These are phyloP conservation scores for Epinephelus lanceolatus DNA, from an alignment of 2,113 vertebrate species.

Conservation along the genomic window DNA sequence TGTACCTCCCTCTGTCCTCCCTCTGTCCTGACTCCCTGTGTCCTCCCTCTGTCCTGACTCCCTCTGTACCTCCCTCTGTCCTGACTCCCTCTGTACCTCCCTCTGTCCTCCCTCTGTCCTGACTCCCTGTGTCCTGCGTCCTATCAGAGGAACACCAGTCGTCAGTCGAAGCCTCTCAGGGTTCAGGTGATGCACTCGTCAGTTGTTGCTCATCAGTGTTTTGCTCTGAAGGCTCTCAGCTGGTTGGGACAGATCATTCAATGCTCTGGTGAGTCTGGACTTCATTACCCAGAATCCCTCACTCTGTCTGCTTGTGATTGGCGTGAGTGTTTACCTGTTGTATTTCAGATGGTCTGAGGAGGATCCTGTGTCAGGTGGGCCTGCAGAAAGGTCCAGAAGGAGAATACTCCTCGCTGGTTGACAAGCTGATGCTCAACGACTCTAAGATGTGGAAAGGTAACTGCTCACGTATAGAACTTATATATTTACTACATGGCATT, in stretches of 20 bases:
- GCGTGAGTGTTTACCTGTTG: slow-evolving; percentile 9
- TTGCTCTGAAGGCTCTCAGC: slow-evolving; percentile 92
- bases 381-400: slow-evolving; percentile 91
- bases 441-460: slow-evolving; percentile 97
- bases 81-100: no score
- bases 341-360: slow-evolving; percentile 90
- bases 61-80: no score
- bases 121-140: no score
- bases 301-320: background rate
- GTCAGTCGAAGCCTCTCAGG: slow-evolving; percentile 95
- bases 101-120: background rate
- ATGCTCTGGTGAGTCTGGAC: slow-evolving; percentile 89
- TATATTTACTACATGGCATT: no score
- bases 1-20: no score
- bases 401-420: slow-evolving; percentile 93
- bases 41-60: no score
- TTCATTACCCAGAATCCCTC: slow-evolving; percentile 9
- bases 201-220: slow-evolving; percentile 97
- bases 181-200: slow-evolving; percentile 99
- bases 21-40: no score
- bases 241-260: slow-evolving; percentile 95
- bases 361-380: slow-evolving; percentile 95
- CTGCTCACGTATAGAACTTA: no score
- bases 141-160: slow-evolving; percentile 93
- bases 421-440: slow-evolving; percentile 95